Evolutionary conservation across 1,140 invertebrate species (phyloP).

Genomic region (Pseudoatta argentina): DNA sequence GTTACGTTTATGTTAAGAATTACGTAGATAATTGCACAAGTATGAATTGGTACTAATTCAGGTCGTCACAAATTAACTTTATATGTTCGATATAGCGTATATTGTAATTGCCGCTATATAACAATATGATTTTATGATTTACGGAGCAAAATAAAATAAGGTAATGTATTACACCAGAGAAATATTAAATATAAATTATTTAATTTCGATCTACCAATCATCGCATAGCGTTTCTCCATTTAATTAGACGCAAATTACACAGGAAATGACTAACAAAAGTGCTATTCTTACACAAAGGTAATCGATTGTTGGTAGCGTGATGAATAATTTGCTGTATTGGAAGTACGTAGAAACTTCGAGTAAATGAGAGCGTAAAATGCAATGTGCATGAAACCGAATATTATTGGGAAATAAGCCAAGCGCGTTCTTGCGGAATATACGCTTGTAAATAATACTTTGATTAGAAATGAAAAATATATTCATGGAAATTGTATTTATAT

Average conservation of each 20-base stretch:
- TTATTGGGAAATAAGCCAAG: constrained; percentile 57
- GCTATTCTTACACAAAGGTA: constrained; percentile 1
- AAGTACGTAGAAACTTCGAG: constrained; percentile 6
- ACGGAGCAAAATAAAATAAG: background rate
- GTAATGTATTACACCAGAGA: background rate
- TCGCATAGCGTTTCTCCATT: constrained; percentile 13
- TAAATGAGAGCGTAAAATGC: constrained; percentile 52
- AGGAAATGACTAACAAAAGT: background rate
- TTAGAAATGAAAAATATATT: background rate
- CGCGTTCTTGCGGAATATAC: constrained; percentile 24
- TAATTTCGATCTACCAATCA: constrained; percentile 20
- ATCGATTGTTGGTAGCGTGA: constrained; percentile 40
- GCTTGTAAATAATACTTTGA: constrained; percentile 45
- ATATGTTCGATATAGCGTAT: background rate
- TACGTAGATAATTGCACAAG: background rate
- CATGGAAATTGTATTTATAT: background rate
- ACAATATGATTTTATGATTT: background rate
- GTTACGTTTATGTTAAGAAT: background rate
- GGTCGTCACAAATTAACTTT: constrained; percentile 9
- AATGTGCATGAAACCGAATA: constrained; percentile 40
- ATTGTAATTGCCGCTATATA: background rate
- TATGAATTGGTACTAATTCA: constrained; percentile 19
- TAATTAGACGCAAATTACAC: constrained; percentile 49
- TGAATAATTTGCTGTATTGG: constrained; percentile 47
- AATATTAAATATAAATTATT: constrained; percentile 4